Evolutionary conservation across 2,888 invertebrate genomes (phyloP).

Genomic region (Hypercompe scribonia): DNA sequence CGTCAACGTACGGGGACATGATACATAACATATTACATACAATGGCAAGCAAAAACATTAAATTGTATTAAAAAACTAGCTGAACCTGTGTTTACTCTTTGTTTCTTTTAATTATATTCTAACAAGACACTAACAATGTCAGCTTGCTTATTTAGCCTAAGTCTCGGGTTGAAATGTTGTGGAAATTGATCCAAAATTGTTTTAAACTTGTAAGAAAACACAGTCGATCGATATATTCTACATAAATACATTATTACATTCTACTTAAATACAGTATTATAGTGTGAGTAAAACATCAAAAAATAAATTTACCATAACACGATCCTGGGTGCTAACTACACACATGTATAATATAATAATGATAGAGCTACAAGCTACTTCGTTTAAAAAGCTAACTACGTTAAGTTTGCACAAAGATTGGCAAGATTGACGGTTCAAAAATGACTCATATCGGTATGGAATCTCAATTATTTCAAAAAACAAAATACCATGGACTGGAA

Average conservation of each 20-base stretch:
- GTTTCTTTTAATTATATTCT: neutral
- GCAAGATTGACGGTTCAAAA: neutral
- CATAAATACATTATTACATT: too few species aligned
- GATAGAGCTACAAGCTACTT: neutral
- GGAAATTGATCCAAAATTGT: neutral
- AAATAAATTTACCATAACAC: neutral
- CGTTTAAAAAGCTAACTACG: neutral
- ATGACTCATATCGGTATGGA: neutral
- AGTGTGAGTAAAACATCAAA: too few species aligned
- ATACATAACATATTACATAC: slow-evolving; percentile 31
- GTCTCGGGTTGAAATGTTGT: neutral
- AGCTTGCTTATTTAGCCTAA: neutral
- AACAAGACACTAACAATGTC: neutral
- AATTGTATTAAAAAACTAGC: neutral
- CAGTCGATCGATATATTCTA: too few species aligned
- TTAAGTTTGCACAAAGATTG: neutral
- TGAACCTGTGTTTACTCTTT: neutral
- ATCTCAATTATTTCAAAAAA: neutral
- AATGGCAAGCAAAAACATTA: slow-evolving; percentile 26
- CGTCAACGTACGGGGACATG: slow-evolving; percentile 50
- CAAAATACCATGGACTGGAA: neutral
- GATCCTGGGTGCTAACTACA: neutral
- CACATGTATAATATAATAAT: neutral
- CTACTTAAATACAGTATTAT: too few species aligned
- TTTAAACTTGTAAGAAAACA: too few species aligned